Conservation (phyloP, 2,113 vertebrate species). For the Mesocricetus auratus region DNA sequence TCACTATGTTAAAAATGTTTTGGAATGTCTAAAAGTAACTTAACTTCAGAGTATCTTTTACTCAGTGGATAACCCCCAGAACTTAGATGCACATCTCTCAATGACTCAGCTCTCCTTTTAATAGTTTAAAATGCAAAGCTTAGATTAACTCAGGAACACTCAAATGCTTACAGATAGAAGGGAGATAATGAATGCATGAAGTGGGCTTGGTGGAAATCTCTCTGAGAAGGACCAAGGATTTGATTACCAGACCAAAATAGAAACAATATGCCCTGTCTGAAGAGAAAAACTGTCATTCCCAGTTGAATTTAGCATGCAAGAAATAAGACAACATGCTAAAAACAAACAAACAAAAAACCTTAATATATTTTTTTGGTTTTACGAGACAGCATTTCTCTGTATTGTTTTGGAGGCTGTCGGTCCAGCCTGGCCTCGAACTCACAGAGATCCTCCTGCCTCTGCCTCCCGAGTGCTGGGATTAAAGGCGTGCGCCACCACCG, state of each 20-base stretch:
- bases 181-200: constrained; percentile 46
- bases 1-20: constrained; percentile 54
- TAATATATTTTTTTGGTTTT: too few relatives aligned
- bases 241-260: not conserved
- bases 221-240: constrained; percentile 14
- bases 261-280: not conserved
- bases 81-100: constrained; percentile 34
- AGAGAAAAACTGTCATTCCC: not conserved
- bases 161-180: constrained; percentile 56
- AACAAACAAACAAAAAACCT: not conserved
- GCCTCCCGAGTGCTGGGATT: too few relatives aligned
- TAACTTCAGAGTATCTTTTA: constrained; percentile 37
- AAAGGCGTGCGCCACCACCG: too few relatives aligned
- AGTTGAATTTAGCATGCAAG: not conserved
- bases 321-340: not conserved
- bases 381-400: too few relatives aligned
- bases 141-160: constrained; percentile 60
- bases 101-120: constrained; percentile 75
- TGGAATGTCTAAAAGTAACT: constrained; percentile 65
- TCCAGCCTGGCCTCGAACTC: too few relatives aligned
- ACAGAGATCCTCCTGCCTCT: too few relatives aligned
- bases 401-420: too few relatives aligned
- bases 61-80: constrained; percentile 37
- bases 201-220: constrained; percentile 30
- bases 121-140: constrained; percentile 69